Percentiles rank a stretch among this genome's conserved stretches.
Evolutionary conservation across 1,140 invertebrate genomes (phyloP).

Genomic region (Megalonaias nervosa): DNA sequence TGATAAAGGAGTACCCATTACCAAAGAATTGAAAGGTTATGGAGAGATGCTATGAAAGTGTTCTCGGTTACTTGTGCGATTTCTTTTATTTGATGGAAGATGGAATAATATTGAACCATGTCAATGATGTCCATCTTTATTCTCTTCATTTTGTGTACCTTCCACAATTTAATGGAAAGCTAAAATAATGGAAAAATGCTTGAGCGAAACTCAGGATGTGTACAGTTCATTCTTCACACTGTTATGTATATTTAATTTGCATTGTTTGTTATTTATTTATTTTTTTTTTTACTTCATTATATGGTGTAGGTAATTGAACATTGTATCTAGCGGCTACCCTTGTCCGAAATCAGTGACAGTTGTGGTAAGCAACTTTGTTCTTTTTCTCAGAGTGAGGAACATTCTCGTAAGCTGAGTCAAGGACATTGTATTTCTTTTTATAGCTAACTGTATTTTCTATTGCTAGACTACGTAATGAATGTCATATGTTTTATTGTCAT

Average conservation of each 20-base stretch:
- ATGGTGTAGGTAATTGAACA: no score
- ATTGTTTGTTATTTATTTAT: background rate
- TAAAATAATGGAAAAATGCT: slow-evolving; percentile 2
- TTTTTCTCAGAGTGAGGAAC: no score
- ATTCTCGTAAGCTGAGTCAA: no score
- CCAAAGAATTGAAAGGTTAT: slow-evolving; percentile 18
- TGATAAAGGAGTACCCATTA: slow-evolving; percentile 36
- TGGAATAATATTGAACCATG: background rate
- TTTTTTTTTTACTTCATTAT: no score
- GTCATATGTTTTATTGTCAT: no score
- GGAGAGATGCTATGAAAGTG: slow-evolving; percentile 19
- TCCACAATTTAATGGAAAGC: background rate
- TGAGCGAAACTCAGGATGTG: slow-evolving; percentile 11
- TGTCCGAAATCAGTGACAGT: no score
- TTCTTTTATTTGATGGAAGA: slow-evolving; percentile 21
- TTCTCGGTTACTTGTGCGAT: slow-evolving; percentile 9
- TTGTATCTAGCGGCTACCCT: no score
- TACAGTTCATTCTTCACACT: background rate
- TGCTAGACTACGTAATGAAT: no score
- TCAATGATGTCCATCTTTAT: background rate
- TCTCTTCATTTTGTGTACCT: slow-evolving; percentile 4
- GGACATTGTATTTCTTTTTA: no score
- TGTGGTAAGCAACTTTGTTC: no score
- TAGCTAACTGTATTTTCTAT: no score
- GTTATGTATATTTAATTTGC: background rate